These are phyloP conservation scores for Gasteruption jaculator DNA, from an alignment of 2,888 invertebrate genomes.

Conservation along the genomic window DNA sequence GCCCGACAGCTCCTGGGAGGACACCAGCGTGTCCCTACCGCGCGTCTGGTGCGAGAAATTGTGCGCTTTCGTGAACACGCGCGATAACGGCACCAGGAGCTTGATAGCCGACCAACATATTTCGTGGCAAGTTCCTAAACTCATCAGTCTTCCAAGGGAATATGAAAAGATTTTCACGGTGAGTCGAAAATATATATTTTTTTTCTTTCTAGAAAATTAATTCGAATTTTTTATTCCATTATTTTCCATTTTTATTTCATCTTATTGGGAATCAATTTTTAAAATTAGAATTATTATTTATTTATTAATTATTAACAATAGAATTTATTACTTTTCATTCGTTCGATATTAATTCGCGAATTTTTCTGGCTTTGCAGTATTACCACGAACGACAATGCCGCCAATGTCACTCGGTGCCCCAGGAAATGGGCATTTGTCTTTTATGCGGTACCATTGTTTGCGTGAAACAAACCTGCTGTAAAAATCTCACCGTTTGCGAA, in stretches of 20 bases:
- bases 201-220: background rate
- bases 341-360: background rate
- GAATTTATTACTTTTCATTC: constrained; percentile 2
- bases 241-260: constrained; percentile 4
- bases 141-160: constrained; percentile 81
- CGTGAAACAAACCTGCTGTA: constrained; percentile 83
- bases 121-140: constrained; percentile 75
- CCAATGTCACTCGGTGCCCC: constrained; percentile 85
- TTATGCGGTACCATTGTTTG: constrained; percentile 91
- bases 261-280: background rate
- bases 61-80: constrained; percentile 54
- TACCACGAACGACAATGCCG: constrained; percentile 87
- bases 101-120: constrained; percentile 72
- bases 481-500: constrained; percentile 78
- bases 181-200: constrained; percentile 33
- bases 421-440: constrained; percentile 88
- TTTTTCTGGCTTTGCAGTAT: constrained; percentile 69
- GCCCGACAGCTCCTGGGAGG: constrained; percentile 53
- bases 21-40: constrained; percentile 54
- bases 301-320: background rate
- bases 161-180: constrained; percentile 89
- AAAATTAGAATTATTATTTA: background rate
- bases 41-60: constrained; percentile 68
- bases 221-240: background rate
- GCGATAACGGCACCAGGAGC: constrained; percentile 62